These are phyloP conservation scores for Dromius quadrimaculatus DNA, from an alignment of 2,888 invertebrate species.

Conservation along the genomic window DNA sequence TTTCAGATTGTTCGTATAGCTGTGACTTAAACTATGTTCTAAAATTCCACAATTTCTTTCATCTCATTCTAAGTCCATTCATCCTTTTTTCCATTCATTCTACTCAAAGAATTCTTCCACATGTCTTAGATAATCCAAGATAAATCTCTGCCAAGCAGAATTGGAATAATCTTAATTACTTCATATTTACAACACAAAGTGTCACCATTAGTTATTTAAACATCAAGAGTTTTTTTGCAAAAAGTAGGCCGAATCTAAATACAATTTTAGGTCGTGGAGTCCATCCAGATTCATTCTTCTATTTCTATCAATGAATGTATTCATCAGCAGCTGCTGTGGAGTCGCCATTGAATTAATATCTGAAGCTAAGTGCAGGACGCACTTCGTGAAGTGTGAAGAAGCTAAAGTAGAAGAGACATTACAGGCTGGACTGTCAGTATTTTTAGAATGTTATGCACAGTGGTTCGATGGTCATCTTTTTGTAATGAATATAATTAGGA, in stretches of 20 bases:
- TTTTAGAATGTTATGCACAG: too few relatives aligned
- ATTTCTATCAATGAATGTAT: constrained; percentile 9
- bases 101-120: not conserved
- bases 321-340: not conserved
- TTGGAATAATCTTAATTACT: not conserved
- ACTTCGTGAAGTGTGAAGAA: not conserved
- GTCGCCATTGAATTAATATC: not conserved
- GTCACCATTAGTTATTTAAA: not conserved
- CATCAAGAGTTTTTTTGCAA: not conserved
- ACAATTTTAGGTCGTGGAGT: not conserved
- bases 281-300: not conserved
- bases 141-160: not conserved
- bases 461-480: too few relatives aligned
- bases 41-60: too few relatives aligned
- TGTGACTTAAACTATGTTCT: too few relatives aligned
- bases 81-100: not conserved
- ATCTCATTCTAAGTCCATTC: not conserved
- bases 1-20: too few relatives aligned
- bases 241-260: not conserved
- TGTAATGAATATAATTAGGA: too few relatives aligned
- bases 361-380: too few relatives aligned
- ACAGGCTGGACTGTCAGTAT: too few relatives aligned
- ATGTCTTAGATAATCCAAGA: not conserved
- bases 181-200: not conserved
- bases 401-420: not conserved